Conservation (phyloP, 2,888 invertebrate genomes). For the Acleris cristana region DNA sequence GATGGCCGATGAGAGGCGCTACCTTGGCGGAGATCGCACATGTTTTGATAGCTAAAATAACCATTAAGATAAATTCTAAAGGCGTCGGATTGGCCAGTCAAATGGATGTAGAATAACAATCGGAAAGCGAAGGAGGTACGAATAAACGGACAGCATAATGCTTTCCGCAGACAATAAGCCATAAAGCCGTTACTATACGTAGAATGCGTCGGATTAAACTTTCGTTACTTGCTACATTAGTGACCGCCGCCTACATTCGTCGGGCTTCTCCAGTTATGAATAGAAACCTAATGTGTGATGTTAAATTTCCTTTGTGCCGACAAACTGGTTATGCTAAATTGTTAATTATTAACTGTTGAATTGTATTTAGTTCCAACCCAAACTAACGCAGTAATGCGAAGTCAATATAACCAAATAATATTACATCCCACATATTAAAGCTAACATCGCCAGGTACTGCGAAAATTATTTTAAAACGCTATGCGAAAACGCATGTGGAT, state of each 20-base stretch:
- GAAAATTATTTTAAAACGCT: no score
- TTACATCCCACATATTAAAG: no score
- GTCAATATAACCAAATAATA: no score
- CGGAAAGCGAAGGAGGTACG: slow-evolving; percentile 52
- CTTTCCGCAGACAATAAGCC: slow-evolving; percentile 54
- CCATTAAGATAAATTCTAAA: slow-evolving; percentile 48
- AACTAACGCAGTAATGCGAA: no score
- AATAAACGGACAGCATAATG: slow-evolving; percentile 54
- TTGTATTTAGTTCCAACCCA: no score
- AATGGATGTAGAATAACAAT: slow-evolving; percentile 48
- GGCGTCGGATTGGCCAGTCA: slow-evolving; percentile 48
- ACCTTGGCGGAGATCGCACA: slow-evolving; percentile 23
- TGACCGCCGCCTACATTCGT: slow-evolving; percentile 36
- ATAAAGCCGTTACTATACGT: slow-evolving; percentile 50
- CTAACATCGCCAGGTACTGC: no score
- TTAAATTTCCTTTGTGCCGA: slow-evolving; percentile 14
- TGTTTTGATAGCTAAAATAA: slow-evolving; percentile 34
- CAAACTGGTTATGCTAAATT: slow-evolving; percentile 2
- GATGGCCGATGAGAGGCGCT: slow-evolving; percentile 24
- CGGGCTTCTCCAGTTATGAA: slow-evolving; percentile 21
- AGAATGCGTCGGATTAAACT: slow-evolving; percentile 41
- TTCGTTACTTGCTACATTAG: slow-evolving; percentile 41
- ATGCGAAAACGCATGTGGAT: no score
- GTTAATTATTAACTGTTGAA: not conserved
- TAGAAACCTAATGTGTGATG: slow-evolving; percentile 14